Evolutionary conservation across 2,888 invertebrate genomes (phyloP).

Genomic region (Sinotaia quadrata): DNA sequence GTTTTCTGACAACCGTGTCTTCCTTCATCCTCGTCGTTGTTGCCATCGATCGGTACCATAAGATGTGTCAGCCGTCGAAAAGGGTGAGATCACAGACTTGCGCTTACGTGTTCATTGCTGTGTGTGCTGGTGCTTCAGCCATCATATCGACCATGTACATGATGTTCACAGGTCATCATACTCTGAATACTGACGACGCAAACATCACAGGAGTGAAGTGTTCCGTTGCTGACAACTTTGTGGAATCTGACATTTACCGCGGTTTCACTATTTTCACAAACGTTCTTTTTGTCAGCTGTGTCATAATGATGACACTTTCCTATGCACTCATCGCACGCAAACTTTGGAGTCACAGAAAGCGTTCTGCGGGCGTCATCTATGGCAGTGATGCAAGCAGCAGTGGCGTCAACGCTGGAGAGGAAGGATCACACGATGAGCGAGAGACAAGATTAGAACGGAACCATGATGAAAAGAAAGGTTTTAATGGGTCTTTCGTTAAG

Average conservation of each 20-base stretch:
- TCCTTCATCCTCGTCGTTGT: too few relatives aligned
- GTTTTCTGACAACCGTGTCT: too few relatives aligned
- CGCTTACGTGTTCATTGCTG: slow-evolving; percentile 41
- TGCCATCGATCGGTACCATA: too few relatives aligned
- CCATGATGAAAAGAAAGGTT: too few relatives aligned
- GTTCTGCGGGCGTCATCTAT: not conserved
- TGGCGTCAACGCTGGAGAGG: too few relatives aligned
- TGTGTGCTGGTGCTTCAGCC: slow-evolving; percentile 45
- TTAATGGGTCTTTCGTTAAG: too few relatives aligned
- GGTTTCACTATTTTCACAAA: slow-evolving; percentile 42
- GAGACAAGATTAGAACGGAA: too few relatives aligned
- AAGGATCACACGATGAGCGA: too few relatives aligned
- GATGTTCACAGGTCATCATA: slow-evolving; percentile 41
- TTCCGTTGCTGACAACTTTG: slow-evolving; percentile 43
- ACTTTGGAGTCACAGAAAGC: slow-evolving; percentile 39
- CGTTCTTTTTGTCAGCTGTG: slow-evolving; percentile 41
- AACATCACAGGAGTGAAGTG: slow-evolving; percentile 45
- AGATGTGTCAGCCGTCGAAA: too few relatives aligned
- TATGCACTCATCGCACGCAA: slow-evolving; percentile 45
- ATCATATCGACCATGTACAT: slow-evolving; percentile 44
- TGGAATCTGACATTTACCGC: slow-evolving; percentile 39
- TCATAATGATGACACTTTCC: slow-evolving; percentile 37
- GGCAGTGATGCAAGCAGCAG: too few relatives aligned
- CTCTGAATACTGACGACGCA: slow-evolving; percentile 34
- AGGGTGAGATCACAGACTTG: too few relatives aligned